phyloP scores from a whole-genome alignment of 1,140 invertebrate genomes.

The Platyscapa corneri region DNA sequence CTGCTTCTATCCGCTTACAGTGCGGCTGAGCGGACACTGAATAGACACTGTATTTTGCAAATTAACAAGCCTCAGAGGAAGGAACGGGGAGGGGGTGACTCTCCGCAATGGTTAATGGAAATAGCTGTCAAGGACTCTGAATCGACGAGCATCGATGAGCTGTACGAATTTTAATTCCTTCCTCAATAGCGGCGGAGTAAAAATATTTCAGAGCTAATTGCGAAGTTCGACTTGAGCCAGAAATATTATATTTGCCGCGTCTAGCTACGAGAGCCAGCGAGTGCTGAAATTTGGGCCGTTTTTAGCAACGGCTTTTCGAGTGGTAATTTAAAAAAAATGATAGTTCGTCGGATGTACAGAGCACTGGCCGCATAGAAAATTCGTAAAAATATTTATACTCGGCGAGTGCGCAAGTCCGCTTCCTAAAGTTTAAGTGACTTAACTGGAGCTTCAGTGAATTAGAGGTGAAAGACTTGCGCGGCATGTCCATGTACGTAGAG shows the following conservation, averaged over 20 bases:
- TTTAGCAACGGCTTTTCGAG: too few species aligned
- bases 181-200: too few species aligned
- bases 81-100: too few species aligned
- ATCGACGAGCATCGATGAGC: neutral
- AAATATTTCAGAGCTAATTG: too few species aligned
- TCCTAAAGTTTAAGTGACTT: neutral
- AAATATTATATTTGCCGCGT: too few species aligned
- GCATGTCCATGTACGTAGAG: conserved; percentile 15
- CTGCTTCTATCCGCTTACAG: neutral
- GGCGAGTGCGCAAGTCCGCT: neutral
- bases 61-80: neutral
- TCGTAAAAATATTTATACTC: neutral
- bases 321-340: too few species aligned
- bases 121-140: too few species aligned
- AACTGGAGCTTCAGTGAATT: conserved; percentile 11
- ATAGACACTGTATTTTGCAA: neutral
- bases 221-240: too few species aligned
- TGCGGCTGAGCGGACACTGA: neutral
- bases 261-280: too few species aligned
- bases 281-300: too few species aligned
- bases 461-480: conserved; percentile 6
- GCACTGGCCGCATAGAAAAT: neutral
- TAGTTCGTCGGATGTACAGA: too few species aligned
- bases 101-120: neutral
- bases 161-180: neutral